Base-by-base conservation (phyloP, 2,888 invertebrate genomes). In the Pachliopta kotzebuea region DNA sequence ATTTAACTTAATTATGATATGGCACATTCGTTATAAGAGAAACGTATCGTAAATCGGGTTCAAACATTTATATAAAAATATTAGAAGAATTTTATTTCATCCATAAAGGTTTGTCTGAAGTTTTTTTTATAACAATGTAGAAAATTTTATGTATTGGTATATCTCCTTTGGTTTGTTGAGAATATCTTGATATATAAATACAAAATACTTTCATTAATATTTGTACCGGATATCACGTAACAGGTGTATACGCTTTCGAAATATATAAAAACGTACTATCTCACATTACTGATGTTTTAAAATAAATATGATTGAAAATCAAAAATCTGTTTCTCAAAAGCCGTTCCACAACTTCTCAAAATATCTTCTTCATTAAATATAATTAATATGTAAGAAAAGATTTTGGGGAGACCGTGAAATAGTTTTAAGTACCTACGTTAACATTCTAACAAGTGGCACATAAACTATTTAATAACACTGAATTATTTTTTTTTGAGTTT, bases 11-110 rank as follows among this genome's bases (percentile, higher is more conserved):
- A n/a, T n/a, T n/a, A 71, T 60, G 67, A 71, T 77, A 81, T 81
- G 79, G 76, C 80, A 80, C 80, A 77, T 76, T 71, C 66, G 74
- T 70, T 73, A 66, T 65, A 65, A 58, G 57, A 66, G 64, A 70
- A 65, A 60, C 60, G 67, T 55, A 53, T 68, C 67, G 66, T 71
- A 73, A 71, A n/a, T n/a, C 71, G 62, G 65, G 63, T 70, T 68
- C 60, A 72, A 82, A 85, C 80, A 81, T 79, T 70, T 76, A 82
- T 86, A 86, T 77, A 85, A 87, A 86, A 86, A 85, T 86, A 86
- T 75, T 73, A 76, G n/a, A 18, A 45, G 18, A 45, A n/a, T 7
- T 45, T n/a, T 45, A 18, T 45, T 18, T 45, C 18, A 45, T 45
- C 7, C n/a, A n/a, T n/a, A 45, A 45, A n/a, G 45, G 45, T 45